Evolutionary conservation across 2,888 invertebrate genomes (phyloP).

Genomic region (Agrochola circellaris): DNA sequence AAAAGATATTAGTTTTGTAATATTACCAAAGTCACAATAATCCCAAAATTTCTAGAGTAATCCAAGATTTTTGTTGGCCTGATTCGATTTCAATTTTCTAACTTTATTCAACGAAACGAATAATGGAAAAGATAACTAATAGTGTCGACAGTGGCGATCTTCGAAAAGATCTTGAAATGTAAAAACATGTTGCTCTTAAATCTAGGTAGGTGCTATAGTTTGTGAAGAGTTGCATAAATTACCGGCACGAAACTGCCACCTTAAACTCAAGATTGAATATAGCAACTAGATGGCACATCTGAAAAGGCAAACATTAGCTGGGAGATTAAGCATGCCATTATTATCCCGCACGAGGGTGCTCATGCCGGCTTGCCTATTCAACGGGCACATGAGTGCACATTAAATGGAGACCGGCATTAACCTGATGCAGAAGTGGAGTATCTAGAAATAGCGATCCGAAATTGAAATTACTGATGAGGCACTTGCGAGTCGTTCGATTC

Average conservation of each 20-base stretch:
- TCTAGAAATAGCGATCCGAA: conserved; percentile 10
- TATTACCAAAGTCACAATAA: neutral
- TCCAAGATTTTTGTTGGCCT: neutral
- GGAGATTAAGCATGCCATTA: conserved; percentile 55
- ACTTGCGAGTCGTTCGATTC: conserved; percentile 2
- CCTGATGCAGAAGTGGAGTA: conserved; percentile 7
- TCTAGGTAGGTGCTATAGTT: neutral
- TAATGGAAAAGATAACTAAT: neutral
- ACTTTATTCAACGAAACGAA: neutral
- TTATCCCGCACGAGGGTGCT: conserved; percentile 38
- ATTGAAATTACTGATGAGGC: conserved; percentile 22
- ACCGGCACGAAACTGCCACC: neutral
- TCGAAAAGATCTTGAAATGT: neutral
- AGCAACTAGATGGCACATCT: conserved; percentile 26
- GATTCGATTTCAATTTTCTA: neutral
- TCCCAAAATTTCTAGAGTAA: neutral
- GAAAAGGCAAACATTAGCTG: conserved; percentile 44
- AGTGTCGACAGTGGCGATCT: too few relatives aligned
- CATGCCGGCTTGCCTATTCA: conserved; percentile 46
- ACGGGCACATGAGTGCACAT: conserved; percentile 43
- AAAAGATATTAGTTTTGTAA: neutral
- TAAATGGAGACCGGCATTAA: conserved; percentile 36
- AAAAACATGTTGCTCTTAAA: neutral
- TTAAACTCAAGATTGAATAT: conserved; percentile 33
- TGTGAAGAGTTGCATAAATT: conserved; percentile 2